These are phyloP conservation scores for Megalops atlanticus DNA, from an alignment of 2,113 vertebrate species.

Conservation along the genomic window DNA sequence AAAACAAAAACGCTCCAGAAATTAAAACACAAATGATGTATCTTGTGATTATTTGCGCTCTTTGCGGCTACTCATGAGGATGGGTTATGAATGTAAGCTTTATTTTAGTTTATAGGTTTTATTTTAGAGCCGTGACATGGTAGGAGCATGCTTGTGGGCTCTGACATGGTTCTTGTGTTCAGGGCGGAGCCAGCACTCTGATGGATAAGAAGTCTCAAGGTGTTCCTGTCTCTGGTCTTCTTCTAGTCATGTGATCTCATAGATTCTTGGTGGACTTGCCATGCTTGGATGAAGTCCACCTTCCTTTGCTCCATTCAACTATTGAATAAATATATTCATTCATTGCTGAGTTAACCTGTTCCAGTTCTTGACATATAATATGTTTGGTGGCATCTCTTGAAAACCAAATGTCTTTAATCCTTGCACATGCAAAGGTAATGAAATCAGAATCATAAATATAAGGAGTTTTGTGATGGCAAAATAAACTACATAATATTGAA, in stretches of 20 bases:
- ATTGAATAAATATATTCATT: too few relatives aligned
- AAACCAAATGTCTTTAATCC: neutral
- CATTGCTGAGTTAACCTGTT: too few relatives aligned
- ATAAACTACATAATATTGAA: neutral
- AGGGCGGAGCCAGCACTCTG: too few relatives aligned
- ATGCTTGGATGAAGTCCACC: too few relatives aligned
- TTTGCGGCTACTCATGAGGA: neutral
- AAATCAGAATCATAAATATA: neutral
- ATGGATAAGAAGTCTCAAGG: too few relatives aligned
- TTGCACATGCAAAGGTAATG: neutral
- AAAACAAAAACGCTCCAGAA: neutral
- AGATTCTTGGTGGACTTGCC: too few relatives aligned
- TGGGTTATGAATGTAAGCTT: neutral
- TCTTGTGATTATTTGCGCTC: neutral
- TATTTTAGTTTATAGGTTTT: neutral
- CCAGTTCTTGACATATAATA: too few relatives aligned
- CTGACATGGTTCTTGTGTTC: too few relatives aligned
- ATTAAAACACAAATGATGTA: conserved; percentile 11
- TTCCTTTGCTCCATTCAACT: too few relatives aligned
- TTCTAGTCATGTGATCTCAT: too few relatives aligned
- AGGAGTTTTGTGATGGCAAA: neutral
- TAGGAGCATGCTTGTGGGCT: neutral
- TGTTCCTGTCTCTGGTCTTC: too few relatives aligned
- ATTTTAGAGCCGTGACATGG: neutral
- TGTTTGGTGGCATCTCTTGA: too few relatives aligned